phyloP scores from a whole-genome alignment of 2,113 vertebrate species.

The Crocuta crocuta region DNA sequence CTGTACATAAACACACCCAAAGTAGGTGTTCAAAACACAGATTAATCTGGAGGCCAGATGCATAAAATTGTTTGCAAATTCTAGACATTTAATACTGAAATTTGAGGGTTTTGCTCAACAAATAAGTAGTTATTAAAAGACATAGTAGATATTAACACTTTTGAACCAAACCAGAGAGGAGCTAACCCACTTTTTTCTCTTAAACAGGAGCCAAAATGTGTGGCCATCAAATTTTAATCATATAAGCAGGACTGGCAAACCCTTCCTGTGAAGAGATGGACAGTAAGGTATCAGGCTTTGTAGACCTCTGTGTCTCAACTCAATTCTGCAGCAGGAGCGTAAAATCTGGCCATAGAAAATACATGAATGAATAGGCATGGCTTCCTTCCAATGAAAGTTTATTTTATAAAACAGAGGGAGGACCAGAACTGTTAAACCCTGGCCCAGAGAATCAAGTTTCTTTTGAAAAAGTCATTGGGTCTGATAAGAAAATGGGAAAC shows the following conservation, averaged over 20 bases:
- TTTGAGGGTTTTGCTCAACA: neutral
- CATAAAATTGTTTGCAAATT: neutral
- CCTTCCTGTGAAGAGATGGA: neutral
- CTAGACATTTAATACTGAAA: neutral
- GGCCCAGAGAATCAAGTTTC: constrained; percentile 20
- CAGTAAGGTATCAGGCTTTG: neutral
- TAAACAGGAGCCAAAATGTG: neutral
- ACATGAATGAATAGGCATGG: neutral
- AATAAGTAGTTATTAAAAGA: neutral
- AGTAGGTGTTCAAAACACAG: neutral
- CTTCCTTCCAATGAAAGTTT: neutral
- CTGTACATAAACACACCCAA: neutral
- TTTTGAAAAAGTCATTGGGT: constrained; percentile 30
- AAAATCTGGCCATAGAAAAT: neutral
- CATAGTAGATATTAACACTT: neutral
- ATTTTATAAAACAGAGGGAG: neutral
- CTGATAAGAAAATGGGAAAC: neutral
- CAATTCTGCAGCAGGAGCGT: neutral
- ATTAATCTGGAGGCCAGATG: neutral
- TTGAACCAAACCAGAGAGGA: constrained; percentile 26
- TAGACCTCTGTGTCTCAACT: neutral
- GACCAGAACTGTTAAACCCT: neutral
- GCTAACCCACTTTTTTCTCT: neutral
- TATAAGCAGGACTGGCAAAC: neutral
- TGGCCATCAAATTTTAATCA: constrained; percentile 7